A percentile compares a stretch with the other conserved stretches of the same genome.
phyloP scores from a whole-genome alignment of 2,888 invertebrate species.

The Theodoxus fluviatilis region DNA sequence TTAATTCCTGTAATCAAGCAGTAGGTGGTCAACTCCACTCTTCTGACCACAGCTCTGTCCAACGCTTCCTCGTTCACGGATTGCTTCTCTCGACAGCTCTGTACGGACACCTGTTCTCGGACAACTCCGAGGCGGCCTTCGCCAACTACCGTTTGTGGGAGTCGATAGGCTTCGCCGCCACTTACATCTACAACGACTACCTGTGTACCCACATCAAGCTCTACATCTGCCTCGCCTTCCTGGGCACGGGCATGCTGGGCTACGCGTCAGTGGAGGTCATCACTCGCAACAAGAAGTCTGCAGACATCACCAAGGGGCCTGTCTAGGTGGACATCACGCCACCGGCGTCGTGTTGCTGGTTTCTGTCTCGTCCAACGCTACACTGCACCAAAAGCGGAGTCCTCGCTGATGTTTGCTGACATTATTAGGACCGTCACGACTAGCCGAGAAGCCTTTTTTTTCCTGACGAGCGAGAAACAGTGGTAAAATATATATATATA shows the following conservation, averaged over 20 bases:
- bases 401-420: too few species aligned
- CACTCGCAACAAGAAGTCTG: slow-evolving; percentile 26
- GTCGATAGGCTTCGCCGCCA: slow-evolving; percentile 85
- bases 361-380: too few species aligned
- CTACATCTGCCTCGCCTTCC: slow-evolving; percentile 74
- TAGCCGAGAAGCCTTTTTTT: too few species aligned
- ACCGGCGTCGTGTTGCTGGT: neutral
- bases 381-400: too few species aligned
- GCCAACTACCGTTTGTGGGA: slow-evolving; percentile 94
- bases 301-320: too few species aligned
- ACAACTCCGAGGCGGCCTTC: slow-evolving; percentile 86
- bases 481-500: too few species aligned
- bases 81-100: slow-evolving; percentile 66
- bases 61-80: neutral
- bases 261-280: slow-evolving; percentile 68
- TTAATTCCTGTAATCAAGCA: neutral
- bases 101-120: slow-evolving; percentile 85
- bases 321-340: too few species aligned
- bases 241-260: slow-evolving; percentile 78
- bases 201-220: slow-evolving; percentile 79
- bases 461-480: too few species aligned
- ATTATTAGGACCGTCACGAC: too few species aligned
- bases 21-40: neutral
- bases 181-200: slow-evolving; percentile 81
- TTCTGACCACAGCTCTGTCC: neutral